A percentile compares a stretch with the other conserved stretches of the same genome.
phyloP scores from a whole-genome alignment of 2,113 vertebrate genomes.

The Phylloscopus whistleri region DNA sequence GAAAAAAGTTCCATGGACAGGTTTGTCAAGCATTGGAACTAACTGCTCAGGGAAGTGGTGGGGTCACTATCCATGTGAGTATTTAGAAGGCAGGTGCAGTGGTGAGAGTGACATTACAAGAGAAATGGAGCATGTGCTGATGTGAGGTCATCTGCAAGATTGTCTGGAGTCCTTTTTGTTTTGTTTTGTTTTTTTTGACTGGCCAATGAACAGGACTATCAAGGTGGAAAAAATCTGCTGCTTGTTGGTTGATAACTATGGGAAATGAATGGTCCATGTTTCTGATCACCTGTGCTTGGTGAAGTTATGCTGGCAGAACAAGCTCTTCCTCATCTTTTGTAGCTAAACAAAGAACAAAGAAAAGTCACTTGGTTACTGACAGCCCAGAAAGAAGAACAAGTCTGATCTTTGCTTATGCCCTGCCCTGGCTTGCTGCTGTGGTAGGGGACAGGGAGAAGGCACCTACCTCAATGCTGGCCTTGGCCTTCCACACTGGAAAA shows the following conservation, averaged over 20 bases:
- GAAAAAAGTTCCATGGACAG: background rate
- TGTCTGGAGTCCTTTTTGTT: background rate
- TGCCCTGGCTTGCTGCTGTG: background rate
- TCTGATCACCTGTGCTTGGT: background rate
- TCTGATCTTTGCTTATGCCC: rapidly evolving
- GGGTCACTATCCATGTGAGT: background rate
- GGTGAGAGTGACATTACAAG: background rate
- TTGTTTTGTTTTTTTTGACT: background rate
- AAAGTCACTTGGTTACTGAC: background rate
- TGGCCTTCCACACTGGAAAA: background rate
- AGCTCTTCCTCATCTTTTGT: background rate
- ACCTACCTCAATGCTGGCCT: background rate
- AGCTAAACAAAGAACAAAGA: background rate
- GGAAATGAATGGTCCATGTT: background rate
- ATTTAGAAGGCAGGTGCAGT: background rate
- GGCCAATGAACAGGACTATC: background rate
- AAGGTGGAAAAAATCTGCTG: background rate
- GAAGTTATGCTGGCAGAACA: background rate
- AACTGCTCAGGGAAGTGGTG: background rate
- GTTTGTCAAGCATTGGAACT: background rate
- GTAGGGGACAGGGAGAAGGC: background rate
- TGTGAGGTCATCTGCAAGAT: background rate
- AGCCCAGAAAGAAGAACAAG: background rate
- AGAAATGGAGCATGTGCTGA: background rate
- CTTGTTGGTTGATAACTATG: background rate